Evolutionary conservation across 1,140 invertebrate species (phyloP), one percentile per base, ranked within the genome.

Genomic region (Cyclargus thomasi): DNA sequence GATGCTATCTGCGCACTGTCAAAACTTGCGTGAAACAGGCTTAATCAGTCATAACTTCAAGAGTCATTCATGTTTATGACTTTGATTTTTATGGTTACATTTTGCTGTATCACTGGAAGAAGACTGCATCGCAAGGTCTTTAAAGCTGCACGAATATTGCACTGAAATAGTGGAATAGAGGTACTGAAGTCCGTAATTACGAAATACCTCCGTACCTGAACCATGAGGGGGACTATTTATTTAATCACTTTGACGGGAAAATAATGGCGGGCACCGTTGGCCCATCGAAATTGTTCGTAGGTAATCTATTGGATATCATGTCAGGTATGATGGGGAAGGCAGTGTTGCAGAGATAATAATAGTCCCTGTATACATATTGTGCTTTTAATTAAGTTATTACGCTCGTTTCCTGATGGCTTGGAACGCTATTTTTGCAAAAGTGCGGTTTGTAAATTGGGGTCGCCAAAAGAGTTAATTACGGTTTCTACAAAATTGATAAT

Each of bases 171-270:
- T 5, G 8, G 5, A 29, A 29, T 29, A 29, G 29, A 29, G 29
- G 29, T 29, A 47, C 39, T 47, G 39, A 86, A 86, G 75, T 80
- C 70, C 67, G 79, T 88, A 88, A 89, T 89, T 88, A 89, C 85
- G 76, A 77, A 86, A 89, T 89, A 87, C 79, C 86, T 86, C 73
- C 62, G 75, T 77, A 78, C 77, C 78, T 80, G 78, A 76, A 72
- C 74, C 74, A 74, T 72, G 72, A 75, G 72, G 73, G 75, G 79
- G 83, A 87, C 83, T 89, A 86, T 90, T 90, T 90, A 90, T 90
- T 86, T 88, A 90, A 88, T 90, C 84, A 88, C 84, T 86, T 87
- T 87, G 84, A 90, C 83, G 81, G 78, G 81, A 80, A 87, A 89
- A 89, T 88, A 88, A 87, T 87, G 79, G 78, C 74, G 76, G 70